phyloP scores from a whole-genome alignment of 2,113 vertebrate genomes.

The Daphoenositta chrysoptera region DNA sequence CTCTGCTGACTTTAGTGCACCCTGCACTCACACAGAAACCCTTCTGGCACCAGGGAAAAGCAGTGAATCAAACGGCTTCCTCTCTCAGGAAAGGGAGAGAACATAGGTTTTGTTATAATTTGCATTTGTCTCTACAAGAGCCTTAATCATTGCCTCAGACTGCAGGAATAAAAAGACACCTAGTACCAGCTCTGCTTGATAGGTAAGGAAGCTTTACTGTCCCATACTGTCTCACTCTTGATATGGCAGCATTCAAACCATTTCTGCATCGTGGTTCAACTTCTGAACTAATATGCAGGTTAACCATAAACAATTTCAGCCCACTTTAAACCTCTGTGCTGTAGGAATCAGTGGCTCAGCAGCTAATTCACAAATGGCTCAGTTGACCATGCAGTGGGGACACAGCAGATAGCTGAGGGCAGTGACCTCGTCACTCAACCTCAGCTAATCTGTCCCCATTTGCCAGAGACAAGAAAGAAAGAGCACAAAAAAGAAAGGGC shows the following conservation, averaged over 20 bases:
- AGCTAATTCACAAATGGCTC: slow-evolving; percentile 54
- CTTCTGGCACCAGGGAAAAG: not conserved
- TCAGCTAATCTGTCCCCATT: slow-evolving; percentile 56
- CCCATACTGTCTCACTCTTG: not conserved
- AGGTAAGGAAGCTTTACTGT: not conserved
- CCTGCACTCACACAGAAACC: not conserved
- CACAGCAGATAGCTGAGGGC: slow-evolving; percentile 42
- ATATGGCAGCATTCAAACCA: not conserved
- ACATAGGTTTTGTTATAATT: not conserved
- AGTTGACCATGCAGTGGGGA: slow-evolving; percentile 49
- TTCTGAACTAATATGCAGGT: not conserved
- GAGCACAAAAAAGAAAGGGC: slow-evolving; percentile 6
- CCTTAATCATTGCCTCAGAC: not conserved
- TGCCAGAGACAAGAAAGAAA: slow-evolving; percentile 14
- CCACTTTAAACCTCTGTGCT: not conserved
- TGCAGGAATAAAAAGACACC: not conserved
- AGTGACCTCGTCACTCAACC: slow-evolving; percentile 42
- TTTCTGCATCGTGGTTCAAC: not conserved
- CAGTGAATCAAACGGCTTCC: not conserved
- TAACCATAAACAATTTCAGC: slow-evolving; percentile 54
- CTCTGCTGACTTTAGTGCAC: not conserved
- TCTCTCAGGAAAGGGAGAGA: not conserved
- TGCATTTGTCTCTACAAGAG: not conserved
- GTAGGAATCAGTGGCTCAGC: slow-evolving; percentile 44
- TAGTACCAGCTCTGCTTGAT: not conserved